Evolutionary conservation across 1,140 invertebrate genomes (phyloP).

Genomic region (Archegozetes longisetosus): DNA sequence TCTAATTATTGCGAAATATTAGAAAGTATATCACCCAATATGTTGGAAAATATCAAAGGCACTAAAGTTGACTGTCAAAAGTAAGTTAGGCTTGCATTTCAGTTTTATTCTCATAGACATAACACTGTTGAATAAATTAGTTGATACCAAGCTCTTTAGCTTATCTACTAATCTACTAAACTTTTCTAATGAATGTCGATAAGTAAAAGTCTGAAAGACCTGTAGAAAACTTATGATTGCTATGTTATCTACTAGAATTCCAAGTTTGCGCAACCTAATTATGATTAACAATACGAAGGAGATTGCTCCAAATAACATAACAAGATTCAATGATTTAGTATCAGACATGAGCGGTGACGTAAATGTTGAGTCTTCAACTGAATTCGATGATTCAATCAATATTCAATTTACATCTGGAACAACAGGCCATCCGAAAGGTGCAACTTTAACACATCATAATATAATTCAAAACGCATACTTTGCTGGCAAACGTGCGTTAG

Average conservation of each 20-base stretch:
- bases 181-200: no score
- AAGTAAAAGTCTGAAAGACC: no score
- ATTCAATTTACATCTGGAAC: conserved; percentile 40
- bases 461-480: conserved; percentile 70
- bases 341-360: conserved; percentile 15
- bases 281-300: conserved; percentile 22
- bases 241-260: conserved; percentile 27
- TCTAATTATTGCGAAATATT: conserved; percentile 7
- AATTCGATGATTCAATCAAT: conserved; percentile 24
- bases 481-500: conserved; percentile 40
- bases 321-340: conserved; percentile 2
- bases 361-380: background rate
- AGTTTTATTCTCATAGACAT: no score
- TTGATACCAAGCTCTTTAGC: no score
- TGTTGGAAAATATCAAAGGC: background rate
- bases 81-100: no score
- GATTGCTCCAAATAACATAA: background rate
- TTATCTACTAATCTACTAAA: no score
- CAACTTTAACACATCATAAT: conserved; percentile 59
- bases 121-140: no score
- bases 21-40: background rate
- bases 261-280: conserved; percentile 7
- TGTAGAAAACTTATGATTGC: no score
- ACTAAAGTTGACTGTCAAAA: background rate
- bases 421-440: conserved; percentile 74